Evolutionary conservation across 2,888 invertebrate species (phyloP).

Genomic region (Bembecia ichneumoniformis): DNA sequence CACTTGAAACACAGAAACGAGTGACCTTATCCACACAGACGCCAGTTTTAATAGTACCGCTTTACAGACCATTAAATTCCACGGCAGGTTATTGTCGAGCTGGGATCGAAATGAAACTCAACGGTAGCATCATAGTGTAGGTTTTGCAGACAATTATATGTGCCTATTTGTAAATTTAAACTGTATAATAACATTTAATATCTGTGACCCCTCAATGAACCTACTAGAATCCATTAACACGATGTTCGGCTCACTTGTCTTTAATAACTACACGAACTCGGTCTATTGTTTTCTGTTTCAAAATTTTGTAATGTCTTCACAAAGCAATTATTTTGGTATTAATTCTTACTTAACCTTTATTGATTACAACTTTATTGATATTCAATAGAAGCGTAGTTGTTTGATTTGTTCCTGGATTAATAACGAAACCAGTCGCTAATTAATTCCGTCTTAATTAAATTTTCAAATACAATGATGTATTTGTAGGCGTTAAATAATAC

Average conservation of each 20-base stretch:
- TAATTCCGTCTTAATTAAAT: neutral
- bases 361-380: neutral
- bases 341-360: neutral
- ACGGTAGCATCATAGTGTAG: constrained; percentile 22
- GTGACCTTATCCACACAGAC: constrained; percentile 54
- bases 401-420: neutral
- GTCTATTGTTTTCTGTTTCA: neutral
- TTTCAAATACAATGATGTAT: no score
- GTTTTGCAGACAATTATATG: constrained; percentile 11
- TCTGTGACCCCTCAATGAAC: constrained; percentile 1
- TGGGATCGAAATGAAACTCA: constrained; percentile 58
- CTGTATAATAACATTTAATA: constrained; percentile 1
- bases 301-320: neutral
- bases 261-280: no score
- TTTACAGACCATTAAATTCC: constrained; percentile 61
- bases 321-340: neutral
- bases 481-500: no score
- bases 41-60: constrained; percentile 64
- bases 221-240: constrained; percentile 1
- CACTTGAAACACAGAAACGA: constrained; percentile 51
- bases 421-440: neutral
- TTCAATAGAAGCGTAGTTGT: neutral
- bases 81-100: constrained; percentile 56
- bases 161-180: constrained; percentile 2
- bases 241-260: neutral